Base-by-base conservation (phyloP, 2,888 invertebrate genomes). In the Eupithecia dodoneata region DNA sequence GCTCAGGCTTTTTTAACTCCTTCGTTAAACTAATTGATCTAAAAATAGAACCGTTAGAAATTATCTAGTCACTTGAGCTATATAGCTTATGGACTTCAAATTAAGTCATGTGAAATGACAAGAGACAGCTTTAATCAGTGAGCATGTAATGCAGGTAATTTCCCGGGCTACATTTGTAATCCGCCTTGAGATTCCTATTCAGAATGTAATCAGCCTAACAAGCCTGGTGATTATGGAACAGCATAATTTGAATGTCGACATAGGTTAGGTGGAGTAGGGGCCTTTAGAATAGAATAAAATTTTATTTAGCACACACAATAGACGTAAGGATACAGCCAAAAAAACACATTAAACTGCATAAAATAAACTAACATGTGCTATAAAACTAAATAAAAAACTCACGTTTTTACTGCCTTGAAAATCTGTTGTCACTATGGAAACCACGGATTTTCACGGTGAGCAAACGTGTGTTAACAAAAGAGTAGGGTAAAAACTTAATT, bases 81-180 rank as follows among this genome's bases (percentile, higher is more conserved):
- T 63, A 10, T 30, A 63, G 63, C 63, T 30, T 30, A 63, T 10
- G 63, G 63, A 30, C 63, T 63, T 4, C 30, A 63, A 63, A 63
- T 63, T 63, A 12, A 30, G 7, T 63, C 63, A 30, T 63, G 55
- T 4, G 4, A 63, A 63, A 63, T 30, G 4, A 12, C 63, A 30
- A 63, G 63, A 12, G 59, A 18, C 59, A 10, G 4, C 10, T 63
- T 30, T 12, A 63, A 63, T 63, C 63, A 63, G 63, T 30, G 10
- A 63, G 63, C 63, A 63, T 4, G 59, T 59, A 59, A 59, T 59
- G 63, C 63, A 63, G 12, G 59, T 59, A 59, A 59, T 59, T 59
- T 63, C 12, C 63, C 12, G 10, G 63, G 18, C 63, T 76, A 76
- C 76, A 73, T 66, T 47, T 72, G 66, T 74, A 59, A 74, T 77